phyloP scores from a whole-genome alignment of 37 sponge, comb jelly and placozoan genomes.

The Halichondria panicea region DNA sequence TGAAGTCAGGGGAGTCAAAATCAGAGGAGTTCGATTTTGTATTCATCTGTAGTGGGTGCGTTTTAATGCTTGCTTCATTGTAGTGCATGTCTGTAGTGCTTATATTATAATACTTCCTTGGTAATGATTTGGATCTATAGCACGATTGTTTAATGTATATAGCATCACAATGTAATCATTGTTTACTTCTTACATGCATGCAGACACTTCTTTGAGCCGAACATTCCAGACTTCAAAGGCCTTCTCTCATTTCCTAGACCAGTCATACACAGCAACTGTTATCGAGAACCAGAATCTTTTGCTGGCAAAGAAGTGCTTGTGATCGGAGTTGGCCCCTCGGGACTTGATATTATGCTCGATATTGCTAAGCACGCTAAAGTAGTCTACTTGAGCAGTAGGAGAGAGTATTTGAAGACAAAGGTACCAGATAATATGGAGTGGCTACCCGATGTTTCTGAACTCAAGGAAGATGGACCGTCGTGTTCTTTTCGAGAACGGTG shows the following conservation, averaged over 20 bases:
- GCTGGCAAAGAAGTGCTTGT: conserved; percentile 53
- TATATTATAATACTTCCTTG: too few relatives aligned
- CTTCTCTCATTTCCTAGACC: conserved; percentile 51
- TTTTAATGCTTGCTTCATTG: background rate
- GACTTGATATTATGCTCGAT: conserved; percentile 65
- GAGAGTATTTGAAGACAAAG: background rate
- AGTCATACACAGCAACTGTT: conserved; percentile 72
- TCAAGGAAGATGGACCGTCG: conserved; percentile 15
- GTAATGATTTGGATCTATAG: too few relatives aligned
- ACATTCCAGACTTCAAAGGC: conserved; percentile 32
- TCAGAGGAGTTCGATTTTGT: conserved; percentile 57
- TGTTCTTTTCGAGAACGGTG: conserved; percentile 31
- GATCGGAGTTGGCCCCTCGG: conserved; percentile 68
- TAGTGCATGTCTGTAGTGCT: too few relatives aligned
- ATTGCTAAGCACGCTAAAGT: conserved; percentile 27
- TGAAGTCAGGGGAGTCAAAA: conserved; percentile 2
- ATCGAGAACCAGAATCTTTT: conserved; percentile 55
- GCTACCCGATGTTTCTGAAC: conserved; percentile 13
- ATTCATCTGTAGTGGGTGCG: conserved; percentile 86
- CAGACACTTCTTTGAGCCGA: conserved; percentile 72
- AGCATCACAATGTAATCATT: background rate
- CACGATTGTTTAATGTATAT: too few relatives aligned
- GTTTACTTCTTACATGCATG: background rate
- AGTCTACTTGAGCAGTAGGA: conserved; percentile 37
- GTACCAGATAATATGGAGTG: conserved; percentile 54